phyloP scores from a whole-genome alignment of 2,797 vertebrate genomes.

The Sebastes hubbsi region DNA sequence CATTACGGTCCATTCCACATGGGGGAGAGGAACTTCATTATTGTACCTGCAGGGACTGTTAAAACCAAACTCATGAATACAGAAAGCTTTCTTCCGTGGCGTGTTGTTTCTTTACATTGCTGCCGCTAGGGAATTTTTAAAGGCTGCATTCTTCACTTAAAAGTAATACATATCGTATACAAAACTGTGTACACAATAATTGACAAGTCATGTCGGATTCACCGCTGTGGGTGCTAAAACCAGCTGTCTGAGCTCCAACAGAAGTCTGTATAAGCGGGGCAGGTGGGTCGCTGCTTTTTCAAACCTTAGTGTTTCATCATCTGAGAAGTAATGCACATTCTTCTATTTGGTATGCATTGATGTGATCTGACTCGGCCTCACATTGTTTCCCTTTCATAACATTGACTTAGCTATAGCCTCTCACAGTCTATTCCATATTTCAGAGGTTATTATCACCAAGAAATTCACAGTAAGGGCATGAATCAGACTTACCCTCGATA shows the following conservation, averaged over 20 bases:
- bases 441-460: constrained; percentile 55
- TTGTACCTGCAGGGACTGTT: constrained; percentile 75
- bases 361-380: constrained; percentile 30
- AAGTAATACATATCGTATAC: constrained; percentile 31
- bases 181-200: constrained; percentile 27
- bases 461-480: constrained; percentile 43
- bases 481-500: constrained; percentile 59
- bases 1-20: constrained; percentile 72
- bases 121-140: constrained; percentile 35
- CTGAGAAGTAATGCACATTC: constrained; percentile 37
- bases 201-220: constrained; percentile 40
- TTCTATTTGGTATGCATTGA: constrained; percentile 66
- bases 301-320: constrained; percentile 49
- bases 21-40: constrained; percentile 76
- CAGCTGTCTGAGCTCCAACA: constrained; percentile 14
- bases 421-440: constrained; percentile 45
- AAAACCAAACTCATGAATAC: constrained; percentile 77
- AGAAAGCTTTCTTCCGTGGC: constrained; percentile 61
- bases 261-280: constrained; percentile 9
- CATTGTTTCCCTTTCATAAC: constrained; percentile 34
- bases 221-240: constrained; percentile 20
- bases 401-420: constrained; percentile 19
- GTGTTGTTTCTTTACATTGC: constrained; percentile 45
- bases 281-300: constrained; percentile 29
- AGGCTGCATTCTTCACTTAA: constrained; percentile 50